Evolutionary conservation across 2,113 vertebrate species (phyloP).

Genomic region (Sturnira hondurensis): DNA sequence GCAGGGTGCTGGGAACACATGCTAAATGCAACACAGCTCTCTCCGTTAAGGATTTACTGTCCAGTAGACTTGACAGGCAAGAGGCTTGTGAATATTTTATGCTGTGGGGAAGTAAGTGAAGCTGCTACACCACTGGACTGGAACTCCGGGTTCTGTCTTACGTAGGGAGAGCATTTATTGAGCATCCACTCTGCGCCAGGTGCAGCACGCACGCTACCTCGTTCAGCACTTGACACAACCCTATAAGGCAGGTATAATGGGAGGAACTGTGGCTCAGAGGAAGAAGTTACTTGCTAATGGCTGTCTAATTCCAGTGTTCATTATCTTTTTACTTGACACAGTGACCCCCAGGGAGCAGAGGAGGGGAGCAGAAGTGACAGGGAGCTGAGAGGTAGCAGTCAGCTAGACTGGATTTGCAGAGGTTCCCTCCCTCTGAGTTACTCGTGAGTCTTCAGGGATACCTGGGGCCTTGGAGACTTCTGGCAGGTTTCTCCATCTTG

Average conservation of each 20-base stretch:
- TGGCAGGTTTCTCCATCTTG: background rate
- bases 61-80: background rate
- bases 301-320: background rate
- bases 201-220: rapidly evolving
- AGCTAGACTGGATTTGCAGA: background rate
- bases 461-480: background rate
- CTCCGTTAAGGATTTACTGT: background rate
- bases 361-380: background rate
- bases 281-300: background rate
- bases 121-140: background rate
- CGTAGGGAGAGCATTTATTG: background rate
- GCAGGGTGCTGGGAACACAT: background rate
- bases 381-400: background rate
- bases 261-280: background rate
- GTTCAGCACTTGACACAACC: background rate
- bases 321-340: background rate
- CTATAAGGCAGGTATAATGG: background rate
- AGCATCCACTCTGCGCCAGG: background rate
- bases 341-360: background rate
- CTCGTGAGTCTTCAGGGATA: background rate
- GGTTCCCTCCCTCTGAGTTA: background rate
- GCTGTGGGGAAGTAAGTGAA: background rate
- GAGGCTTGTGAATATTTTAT: background rate
- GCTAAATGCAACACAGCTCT: background rate
- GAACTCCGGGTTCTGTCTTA: background rate